Conservation (phyloP, 2,888 invertebrate genomes). For the Eupithecia vulgata region DNA sequence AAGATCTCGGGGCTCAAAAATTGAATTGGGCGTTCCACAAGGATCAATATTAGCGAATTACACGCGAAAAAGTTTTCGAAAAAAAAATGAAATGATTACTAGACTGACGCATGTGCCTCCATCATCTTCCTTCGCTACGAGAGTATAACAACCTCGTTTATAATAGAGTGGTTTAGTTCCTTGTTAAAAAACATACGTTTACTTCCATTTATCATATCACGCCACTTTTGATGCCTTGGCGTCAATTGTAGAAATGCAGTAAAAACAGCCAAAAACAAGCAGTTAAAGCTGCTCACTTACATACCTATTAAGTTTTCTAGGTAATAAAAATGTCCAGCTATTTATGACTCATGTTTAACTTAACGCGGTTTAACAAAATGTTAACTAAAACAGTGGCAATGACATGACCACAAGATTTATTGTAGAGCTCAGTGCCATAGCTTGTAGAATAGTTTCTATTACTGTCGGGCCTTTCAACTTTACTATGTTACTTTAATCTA, state of each 20-base stretch:
- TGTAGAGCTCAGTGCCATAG: conserved; percentile 16
- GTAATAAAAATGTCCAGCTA: conserved; percentile 24
- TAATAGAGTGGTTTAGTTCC: too few species aligned
- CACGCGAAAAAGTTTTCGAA: too few species aligned
- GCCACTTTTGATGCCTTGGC: background rate
- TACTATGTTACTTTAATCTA: conserved; percentile 43
- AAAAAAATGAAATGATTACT: too few species aligned
- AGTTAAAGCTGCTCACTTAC: background rate
- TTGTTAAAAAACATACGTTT: background rate
- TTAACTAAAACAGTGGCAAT: conserved; percentile 34
- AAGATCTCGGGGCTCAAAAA: too few species aligned
- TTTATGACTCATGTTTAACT: conserved; percentile 28
- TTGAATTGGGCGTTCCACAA: too few species aligned
- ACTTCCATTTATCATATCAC: background rate
- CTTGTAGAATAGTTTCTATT: conserved; percentile 5
- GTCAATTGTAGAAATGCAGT: background rate
- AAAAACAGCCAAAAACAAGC: background rate
- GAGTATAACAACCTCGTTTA: too few species aligned
- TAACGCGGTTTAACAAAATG: conserved; percentile 28
- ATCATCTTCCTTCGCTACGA: too few species aligned
- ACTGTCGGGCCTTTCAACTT: conserved; percentile 31
- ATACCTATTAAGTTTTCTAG: background rate
- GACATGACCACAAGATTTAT: conserved; percentile 32
- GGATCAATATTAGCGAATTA: too few species aligned
- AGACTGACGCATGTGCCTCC: too few species aligned